Conservation (phyloP, 37 sponge, comb jelly and placozoan species). For the Halisarca cf. caerulea region DNA sequence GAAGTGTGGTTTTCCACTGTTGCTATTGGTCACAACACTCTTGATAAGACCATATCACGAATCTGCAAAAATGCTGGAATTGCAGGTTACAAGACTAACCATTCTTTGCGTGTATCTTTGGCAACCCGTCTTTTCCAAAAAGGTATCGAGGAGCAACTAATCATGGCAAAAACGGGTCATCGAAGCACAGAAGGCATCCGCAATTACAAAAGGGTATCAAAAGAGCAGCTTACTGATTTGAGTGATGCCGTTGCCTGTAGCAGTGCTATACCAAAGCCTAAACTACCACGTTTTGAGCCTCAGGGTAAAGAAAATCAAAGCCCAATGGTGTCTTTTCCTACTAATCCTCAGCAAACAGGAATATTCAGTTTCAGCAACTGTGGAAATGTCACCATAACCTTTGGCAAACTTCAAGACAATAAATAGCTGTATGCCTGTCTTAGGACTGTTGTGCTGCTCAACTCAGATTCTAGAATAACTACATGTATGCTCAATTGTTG, state of each 20-base stretch:
- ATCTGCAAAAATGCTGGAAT: conserved; percentile 32
- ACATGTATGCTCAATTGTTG: neutral
- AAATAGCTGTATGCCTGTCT: no score
- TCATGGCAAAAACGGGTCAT: conserved; percentile 47
- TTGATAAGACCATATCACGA: neutral
- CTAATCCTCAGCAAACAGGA: no score
- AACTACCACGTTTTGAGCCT: no score
- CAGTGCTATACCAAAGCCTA: no score
- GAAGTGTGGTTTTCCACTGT: conserved; percentile 33
- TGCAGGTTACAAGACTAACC: conserved; percentile 39
- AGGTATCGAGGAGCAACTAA: conserved; percentile 50
- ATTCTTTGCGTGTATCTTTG: conserved; percentile 26
- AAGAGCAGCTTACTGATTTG: neutral
- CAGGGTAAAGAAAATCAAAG: no score
- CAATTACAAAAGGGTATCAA: conserved; percentile 19
- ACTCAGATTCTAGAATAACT: no score
- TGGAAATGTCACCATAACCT: no score
- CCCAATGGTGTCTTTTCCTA: no score
- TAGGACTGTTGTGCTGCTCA: no score
- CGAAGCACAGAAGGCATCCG: conserved; percentile 35
- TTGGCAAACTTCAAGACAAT: no score
- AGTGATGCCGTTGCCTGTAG: no score
- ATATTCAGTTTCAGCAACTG: no score
- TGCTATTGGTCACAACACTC: conserved; percentile 37
- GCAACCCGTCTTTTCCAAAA: conserved; percentile 44